Conservation (phyloP, 2,888 invertebrate genomes). For the Hypomecis punctinalis region DNA sequence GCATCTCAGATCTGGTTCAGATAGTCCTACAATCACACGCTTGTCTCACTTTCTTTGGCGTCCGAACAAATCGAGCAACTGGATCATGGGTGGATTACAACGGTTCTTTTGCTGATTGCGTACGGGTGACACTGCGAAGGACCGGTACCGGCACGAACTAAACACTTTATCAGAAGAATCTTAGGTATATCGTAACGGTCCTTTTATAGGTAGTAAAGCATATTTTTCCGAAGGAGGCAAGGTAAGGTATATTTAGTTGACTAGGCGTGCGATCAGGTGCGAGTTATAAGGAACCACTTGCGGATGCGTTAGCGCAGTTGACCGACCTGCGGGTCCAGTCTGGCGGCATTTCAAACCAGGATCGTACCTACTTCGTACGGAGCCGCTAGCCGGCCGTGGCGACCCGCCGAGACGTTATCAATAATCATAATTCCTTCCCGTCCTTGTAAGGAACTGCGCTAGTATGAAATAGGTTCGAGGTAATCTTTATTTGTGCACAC, state of each 20-base stretch:
- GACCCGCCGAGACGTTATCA: slow-evolving; percentile 42
- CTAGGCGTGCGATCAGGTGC: slow-evolving; percentile 37
- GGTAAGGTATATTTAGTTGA: slow-evolving; percentile 30
- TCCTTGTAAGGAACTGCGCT: slow-evolving; percentile 40
- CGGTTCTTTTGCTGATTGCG: slow-evolving; percentile 59
- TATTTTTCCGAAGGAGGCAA: not conserved
- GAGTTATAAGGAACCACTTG: slow-evolving; percentile 53
- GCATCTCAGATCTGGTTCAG: slow-evolving; percentile 56
- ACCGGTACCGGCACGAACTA: slow-evolving; percentile 47
- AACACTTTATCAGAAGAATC: slow-evolving; percentile 41
- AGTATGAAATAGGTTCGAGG: slow-evolving; percentile 38
- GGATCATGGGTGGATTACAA: slow-evolving; percentile 62
- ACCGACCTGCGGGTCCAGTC: slow-evolving; percentile 60
- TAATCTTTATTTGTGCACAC: slow-evolving; percentile 31
- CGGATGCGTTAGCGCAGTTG: slow-evolving; percentile 68
- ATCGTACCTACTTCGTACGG: slow-evolving; percentile 38
- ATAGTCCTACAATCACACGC: slow-evolving; percentile 70
- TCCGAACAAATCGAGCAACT: slow-evolving; percentile 62
- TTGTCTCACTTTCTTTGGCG: slow-evolving; percentile 66
- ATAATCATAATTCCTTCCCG: slow-evolving; percentile 46
- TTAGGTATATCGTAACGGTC: slow-evolving; percentile 47
- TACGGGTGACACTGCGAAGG: slow-evolving; percentile 47
- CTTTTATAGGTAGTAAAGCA: slow-evolving; percentile 32
- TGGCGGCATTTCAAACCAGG: slow-evolving; percentile 64
- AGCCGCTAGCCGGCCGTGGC: slow-evolving; percentile 31